These are phyloP conservation scores for Hypothenemus hampei DNA, from an alignment of 1,140 invertebrate species.

Conservation along the genomic window DNA sequence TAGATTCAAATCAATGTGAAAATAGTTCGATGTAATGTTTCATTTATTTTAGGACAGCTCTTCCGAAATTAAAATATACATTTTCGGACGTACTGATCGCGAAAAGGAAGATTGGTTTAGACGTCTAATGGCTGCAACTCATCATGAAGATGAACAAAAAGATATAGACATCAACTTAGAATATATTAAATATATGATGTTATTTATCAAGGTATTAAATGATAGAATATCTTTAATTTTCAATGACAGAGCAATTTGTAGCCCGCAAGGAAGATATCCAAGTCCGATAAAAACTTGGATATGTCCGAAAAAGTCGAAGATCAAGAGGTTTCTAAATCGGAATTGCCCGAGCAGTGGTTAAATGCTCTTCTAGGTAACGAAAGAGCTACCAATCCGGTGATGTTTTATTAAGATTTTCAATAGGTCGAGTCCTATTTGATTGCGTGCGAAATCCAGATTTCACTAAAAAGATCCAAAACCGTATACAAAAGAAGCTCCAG, in stretches of 20 bases:
- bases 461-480: slow-evolving; percentile 60
- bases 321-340: slow-evolving; percentile 9
- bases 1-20: no score
- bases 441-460: slow-evolving; percentile 59
- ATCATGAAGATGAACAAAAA: slow-evolving; percentile 7
- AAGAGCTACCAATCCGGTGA: not conserved
- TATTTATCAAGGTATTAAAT: slow-evolving; percentile 30
- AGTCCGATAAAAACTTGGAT: slow-evolving; percentile 10
- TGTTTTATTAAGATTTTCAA: not conserved
- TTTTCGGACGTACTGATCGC: slow-evolving; percentile 77
- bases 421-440: slow-evolving; percentile 75
- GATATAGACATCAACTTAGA: slow-evolving; percentile 24
- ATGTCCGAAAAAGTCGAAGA: slow-evolving; percentile 10
- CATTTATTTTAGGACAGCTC: slow-evolving; percentile 32
- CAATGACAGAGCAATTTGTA: not conserved
- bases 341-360: not conserved
- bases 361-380: not conserved
- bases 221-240: not conserved
- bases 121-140: slow-evolving; percentile 32
- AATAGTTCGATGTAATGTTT: no score
- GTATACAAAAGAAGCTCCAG: slow-evolving; percentile 80
- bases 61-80: slow-evolving; percentile 49
- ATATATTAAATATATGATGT: slow-evolving; percentile 33
- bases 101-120: slow-evolving; percentile 87
- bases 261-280: not conserved